Evolutionary conservation across 2,797 vertebrate genomes (phyloP), one percentile per base, ranked within the genome.

Genomic region (Thunnus albacares): DNA sequence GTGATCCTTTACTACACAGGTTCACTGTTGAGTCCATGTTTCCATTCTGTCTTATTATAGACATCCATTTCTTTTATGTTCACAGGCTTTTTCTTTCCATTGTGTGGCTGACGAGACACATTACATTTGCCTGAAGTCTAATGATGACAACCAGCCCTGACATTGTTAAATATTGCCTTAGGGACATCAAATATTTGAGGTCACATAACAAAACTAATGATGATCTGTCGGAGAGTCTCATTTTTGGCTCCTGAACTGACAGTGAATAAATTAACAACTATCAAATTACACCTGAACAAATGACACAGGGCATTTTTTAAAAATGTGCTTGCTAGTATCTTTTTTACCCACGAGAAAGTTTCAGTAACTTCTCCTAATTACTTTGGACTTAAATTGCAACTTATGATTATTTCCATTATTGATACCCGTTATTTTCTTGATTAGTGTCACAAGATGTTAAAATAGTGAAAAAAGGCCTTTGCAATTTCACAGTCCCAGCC

Each of bases 91-190:
- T 41, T 12, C 2, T 52, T 51, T 47, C 53, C 18, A 22, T 24
- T 45, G 24, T 55, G 6, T 13, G 6, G 30, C 33, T 66, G n/a
- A 62, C 5, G 2, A 57, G 20, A 62, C 51, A 4, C 52, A 26
- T 77, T 74, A 12, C 22, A 30, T 38, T 59, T 17, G n/a, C 30
- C 58, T 33, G 53, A 75, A 57, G 61, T 73, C 35, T 68, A 49
- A 80, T 65, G 62, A 77, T 60, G 26, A 67, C 33, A 69, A 60
- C 49, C 7, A 11, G 24, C 6, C 10, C 7, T 33, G 60, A 71
- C 56, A 30, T 13, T 65, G 38, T 82, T 84, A 76, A 82, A 75
- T 69, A 74, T 79, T 79, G 2, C 17, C 62, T 49, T 0, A 14
- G 60, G 2, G 12, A 60, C 41, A 35, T 68, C 41, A 66, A 59